Conservation (phyloP, 2,113 vertebrate genomes). For the Neodon shergylaensis region DNA sequence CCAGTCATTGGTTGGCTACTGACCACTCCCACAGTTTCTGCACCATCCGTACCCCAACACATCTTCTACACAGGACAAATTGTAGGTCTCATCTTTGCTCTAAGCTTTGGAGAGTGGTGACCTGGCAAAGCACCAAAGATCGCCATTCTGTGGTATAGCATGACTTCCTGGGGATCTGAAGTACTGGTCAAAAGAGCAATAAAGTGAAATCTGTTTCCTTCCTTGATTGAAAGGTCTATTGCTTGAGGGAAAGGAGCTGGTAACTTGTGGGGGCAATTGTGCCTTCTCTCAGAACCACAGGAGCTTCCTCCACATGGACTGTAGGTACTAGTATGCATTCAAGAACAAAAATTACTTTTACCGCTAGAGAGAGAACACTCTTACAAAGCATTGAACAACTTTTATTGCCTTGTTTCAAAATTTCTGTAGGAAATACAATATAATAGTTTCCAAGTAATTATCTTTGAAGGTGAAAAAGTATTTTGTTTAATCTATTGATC, state of each 20-base stretch:
- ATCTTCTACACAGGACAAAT: not conserved
- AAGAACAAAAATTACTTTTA: not conserved
- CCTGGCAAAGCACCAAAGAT: not conserved
- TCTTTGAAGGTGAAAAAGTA: slow-evolving; percentile 25
- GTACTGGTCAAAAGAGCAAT: not conserved
- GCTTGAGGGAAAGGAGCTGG: not conserved
- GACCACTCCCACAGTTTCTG: not conserved
- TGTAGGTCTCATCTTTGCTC: not conserved
- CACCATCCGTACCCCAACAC: not conserved
- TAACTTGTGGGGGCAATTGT: not conserved
- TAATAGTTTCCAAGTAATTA: not conserved
- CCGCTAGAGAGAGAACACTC: not conserved
- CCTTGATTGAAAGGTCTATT: not conserved
- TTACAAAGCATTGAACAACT: not conserved
- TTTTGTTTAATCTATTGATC: not conserved
- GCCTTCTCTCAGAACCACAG: not conserved
- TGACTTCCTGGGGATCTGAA: not conserved
- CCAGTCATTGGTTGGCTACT: not conserved
- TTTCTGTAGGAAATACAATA: not conserved
- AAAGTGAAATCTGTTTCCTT: not conserved
- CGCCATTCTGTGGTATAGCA: not conserved
- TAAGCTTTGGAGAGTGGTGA: not conserved
- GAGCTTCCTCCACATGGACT: not conserved
- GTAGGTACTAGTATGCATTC: not conserved
- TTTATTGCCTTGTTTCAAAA: not conserved